These are phyloP conservation scores for Eonycteris spelaea DNA, from an alignment of 2,113 vertebrate species.

Conservation along the genomic window DNA sequence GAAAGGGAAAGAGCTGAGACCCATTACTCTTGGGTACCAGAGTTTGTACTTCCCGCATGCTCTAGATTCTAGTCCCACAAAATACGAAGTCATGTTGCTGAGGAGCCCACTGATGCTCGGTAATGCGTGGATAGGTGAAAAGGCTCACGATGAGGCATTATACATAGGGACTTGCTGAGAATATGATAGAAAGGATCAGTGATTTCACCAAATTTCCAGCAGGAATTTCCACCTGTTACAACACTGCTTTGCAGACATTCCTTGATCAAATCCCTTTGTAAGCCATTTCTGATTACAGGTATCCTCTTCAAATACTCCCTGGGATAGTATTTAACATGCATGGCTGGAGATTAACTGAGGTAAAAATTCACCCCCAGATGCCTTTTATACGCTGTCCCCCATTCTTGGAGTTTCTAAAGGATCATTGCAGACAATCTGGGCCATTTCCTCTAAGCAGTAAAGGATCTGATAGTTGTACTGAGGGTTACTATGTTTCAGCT, in stretches of 20 bases:
- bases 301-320: neutral
- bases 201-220: neutral
- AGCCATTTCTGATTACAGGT: neutral
- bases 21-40: neutral
- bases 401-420: neutral
- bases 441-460: neutral
- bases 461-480: neutral
- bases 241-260: neutral
- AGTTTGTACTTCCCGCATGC: neutral
- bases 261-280: conserved; percentile 9
- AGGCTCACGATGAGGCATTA: neutral
- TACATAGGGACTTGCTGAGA: neutral
- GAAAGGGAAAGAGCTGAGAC: neutral
- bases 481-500: neutral
- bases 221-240: neutral
- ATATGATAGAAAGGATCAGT: neutral
- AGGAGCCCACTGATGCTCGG: neutral
- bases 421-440: neutral
- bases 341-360: neutral
- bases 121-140: neutral
- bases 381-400: neutral
- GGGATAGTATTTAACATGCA: neutral
- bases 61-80: neutral
- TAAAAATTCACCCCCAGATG: neutral
- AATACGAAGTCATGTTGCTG: neutral